phyloP scores from a whole-genome alignment of 1,140 invertebrate genomes.

The Cardiocondyla obscurior region DNA sequence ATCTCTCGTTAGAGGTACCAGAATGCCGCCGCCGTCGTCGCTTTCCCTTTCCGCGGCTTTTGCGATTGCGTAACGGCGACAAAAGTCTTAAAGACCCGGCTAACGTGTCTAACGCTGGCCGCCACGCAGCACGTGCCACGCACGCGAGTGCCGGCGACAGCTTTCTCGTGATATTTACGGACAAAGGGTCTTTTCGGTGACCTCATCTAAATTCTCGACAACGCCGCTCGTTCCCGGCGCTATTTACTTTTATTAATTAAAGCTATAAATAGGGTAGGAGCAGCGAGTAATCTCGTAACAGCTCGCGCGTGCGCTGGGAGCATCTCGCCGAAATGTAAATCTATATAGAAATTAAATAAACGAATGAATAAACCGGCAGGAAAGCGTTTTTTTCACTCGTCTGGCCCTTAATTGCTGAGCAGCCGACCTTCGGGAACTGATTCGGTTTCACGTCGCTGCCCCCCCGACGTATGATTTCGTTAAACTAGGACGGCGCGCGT shows the following conservation, averaged over 20 bases:
- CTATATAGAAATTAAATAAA: too few species aligned
- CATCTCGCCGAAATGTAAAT: not conserved
- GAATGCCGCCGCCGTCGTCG: slow-evolving; percentile 44
- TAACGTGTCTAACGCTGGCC: slow-evolving; percentile 15
- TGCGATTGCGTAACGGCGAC: slow-evolving; percentile 62
- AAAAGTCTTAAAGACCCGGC: slow-evolving; percentile 48
- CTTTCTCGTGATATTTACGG: slow-evolving; percentile 42
- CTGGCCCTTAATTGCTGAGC: not conserved
- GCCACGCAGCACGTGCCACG: slow-evolving; percentile 50
- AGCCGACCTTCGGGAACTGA: slow-evolving; percentile 33
- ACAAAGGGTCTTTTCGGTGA: slow-evolving; percentile 31
- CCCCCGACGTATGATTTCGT: slow-evolving; percentile 61
- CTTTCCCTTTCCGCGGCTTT: slow-evolving; percentile 75
- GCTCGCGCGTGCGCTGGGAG: not conserved
- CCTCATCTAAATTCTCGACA: not conserved
- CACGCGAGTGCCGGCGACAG: slow-evolving; percentile 36
- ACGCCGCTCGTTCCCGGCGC: not conserved
- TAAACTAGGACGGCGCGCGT: slow-evolving; percentile 58
- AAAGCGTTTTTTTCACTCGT: too few species aligned
- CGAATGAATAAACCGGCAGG: too few species aligned
- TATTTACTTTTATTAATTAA: not conserved
- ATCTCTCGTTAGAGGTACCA: slow-evolving; percentile 6
- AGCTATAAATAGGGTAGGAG: not conserved
- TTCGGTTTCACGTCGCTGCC: slow-evolving; percentile 25
- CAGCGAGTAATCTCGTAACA: not conserved